Evolutionary conservation across 2,888 invertebrate species (phyloP), one percentile per base, ranked within the genome.

Genomic region (Philereme transversata): DNA sequence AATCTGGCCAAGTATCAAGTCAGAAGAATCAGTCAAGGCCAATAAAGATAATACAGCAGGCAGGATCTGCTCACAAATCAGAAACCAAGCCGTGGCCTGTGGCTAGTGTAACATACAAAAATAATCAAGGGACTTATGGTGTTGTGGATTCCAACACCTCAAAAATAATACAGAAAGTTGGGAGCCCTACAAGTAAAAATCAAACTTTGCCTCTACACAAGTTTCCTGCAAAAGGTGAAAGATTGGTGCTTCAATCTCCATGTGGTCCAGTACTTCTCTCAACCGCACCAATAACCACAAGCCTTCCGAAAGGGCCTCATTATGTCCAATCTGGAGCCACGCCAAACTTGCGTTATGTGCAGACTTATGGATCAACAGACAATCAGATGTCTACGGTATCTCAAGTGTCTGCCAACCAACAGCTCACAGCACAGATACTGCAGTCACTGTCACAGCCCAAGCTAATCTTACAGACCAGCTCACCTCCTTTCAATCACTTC

Each of bases 371-470:
- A 5, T 70, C 85, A 4, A 69, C 81, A 7, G 89, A 89, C 43
- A 85, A 83, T 64, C 90, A 85, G 66, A 78, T 89, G 48, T 83
- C 86, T 48, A 84, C 88, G 33, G 80, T 84, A 35, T 85, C 93
- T 3, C 93, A 93, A 77, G 87, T 93, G 11, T 93, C 94, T 5
- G 94, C 94, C 33, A 94, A 94, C 75, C 94, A 94, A 72, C 94
- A 94, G 60, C 78, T 94, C 57, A 94, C 94, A 3, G 94, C 94
- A 34, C 94, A 94, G 76, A 94, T 94, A 71, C 81, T 94, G 67
- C 94, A 94, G 72, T 94, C 94, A 38, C 74, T 93, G 10, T 87
- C 92, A 10, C 92, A 91, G 62, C 91, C 93, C 3, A 92, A 92
- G 68, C 68, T 90, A 48, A 79, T 89, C 81, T 63, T 90, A 60